Evolutionary conservation across 2,113 vertebrate genomes (phyloP).

Genomic region (Oxygymnocypris stewartii): DNA sequence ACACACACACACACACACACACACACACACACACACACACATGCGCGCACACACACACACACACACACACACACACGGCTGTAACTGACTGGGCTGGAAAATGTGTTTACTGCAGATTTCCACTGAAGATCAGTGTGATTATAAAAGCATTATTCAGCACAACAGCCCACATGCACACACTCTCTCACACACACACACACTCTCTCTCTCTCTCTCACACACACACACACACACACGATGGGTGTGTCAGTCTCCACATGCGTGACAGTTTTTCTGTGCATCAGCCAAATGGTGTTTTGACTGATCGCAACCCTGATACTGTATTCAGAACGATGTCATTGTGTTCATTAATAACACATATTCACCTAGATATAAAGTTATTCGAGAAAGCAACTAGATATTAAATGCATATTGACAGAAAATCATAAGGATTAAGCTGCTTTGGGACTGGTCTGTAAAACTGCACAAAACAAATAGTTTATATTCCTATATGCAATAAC

Average conservation of each 20-base stretch:
- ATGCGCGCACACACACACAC: not conserved
- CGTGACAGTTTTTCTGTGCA: not conserved
- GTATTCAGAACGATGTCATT: not conserved
- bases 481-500: not conserved
- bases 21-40: too few species aligned
- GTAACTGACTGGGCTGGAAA: conserved; percentile 41
- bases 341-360: not conserved
- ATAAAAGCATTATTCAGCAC: conserved; percentile 23
- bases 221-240: not conserved
- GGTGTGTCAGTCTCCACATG: not conserved
- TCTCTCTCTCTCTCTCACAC: not conserved
- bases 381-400: not conserved
- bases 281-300: conserved; percentile 13
- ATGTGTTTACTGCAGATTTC: conserved; percentile 52
- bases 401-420: not conserved
- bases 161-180: conserved; percentile 34
- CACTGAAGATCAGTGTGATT: conserved; percentile 23
- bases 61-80: conserved; percentile 1
- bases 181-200: not conserved
- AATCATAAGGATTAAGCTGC: not conserved
- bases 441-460: not conserved
- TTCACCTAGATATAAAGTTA: not conserved
- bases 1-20: too few species aligned
- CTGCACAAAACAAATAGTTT: not conserved
- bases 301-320: not conserved